Conservation (phyloP, 37 sponge, comb jelly and placozoan species). For the Corticium candelabrum region DNA sequence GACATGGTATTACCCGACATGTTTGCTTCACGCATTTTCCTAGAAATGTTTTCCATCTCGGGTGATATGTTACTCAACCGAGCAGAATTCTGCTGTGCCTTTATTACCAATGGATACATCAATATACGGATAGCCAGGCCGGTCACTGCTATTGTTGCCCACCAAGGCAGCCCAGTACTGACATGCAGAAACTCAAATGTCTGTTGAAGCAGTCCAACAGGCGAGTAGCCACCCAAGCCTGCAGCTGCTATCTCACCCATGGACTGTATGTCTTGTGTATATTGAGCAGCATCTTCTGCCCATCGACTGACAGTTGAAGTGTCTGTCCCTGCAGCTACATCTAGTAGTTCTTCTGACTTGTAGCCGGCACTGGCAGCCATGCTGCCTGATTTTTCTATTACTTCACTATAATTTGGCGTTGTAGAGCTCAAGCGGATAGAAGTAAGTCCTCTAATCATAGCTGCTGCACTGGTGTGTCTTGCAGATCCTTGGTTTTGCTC, state of each 20-base stretch:
- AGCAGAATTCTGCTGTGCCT: slow-evolving; percentile 32
- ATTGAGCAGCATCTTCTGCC: neutral
- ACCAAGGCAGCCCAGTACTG: slow-evolving; percentile 67
- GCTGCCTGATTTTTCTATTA: too few relatives aligned
- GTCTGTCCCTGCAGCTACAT: neutral
- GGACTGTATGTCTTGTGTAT: neutral
- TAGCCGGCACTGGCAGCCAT: too few relatives aligned
- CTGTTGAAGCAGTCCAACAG: slow-evolving; percentile 65
- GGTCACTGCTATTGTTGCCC: slow-evolving; percentile 47
- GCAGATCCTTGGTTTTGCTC: too few relatives aligned
- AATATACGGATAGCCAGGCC: slow-evolving; percentile 37
- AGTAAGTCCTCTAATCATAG: too few relatives aligned
- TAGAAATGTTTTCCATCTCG: slow-evolving; percentile 19
- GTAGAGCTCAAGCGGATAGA: too few relatives aligned
- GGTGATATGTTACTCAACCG: slow-evolving; percentile 52
- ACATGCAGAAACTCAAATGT: slow-evolving; percentile 51
- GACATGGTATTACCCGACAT: slow-evolving; percentile 25
- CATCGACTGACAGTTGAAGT: neutral
- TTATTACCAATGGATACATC: slow-evolving; percentile 47
- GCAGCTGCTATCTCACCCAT: slow-evolving; percentile 1
- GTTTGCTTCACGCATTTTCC: slow-evolving; percentile 26
- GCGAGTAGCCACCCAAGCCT: slow-evolving; percentile 66
- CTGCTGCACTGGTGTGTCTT: too few relatives aligned
- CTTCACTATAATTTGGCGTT: too few relatives aligned
- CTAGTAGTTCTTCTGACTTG: neutral